phyloP scores from a whole-genome alignment of 2,888 invertebrate species.

The Eupithecia pulchellata region DNA sequence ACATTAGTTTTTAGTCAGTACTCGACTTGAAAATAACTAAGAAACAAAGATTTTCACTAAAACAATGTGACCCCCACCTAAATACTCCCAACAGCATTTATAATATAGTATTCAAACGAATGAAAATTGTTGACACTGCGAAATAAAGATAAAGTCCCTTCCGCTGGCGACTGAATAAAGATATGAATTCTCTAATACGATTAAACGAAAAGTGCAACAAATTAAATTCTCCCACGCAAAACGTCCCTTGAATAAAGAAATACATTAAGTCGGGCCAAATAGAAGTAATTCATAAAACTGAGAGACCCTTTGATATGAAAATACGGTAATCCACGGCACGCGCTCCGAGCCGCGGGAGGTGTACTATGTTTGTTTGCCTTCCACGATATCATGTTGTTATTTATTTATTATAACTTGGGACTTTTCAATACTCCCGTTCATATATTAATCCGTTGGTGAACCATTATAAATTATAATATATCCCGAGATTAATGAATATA shows the following conservation, averaged over 20 bases:
- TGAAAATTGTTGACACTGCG: constrained; percentile 54
- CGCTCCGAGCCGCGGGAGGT: constrained; percentile 71
- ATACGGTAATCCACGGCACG: constrained; percentile 82
- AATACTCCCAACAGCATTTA: not conserved
- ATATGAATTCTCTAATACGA: constrained; percentile 72
- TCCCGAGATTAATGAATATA: constrained; percentile 72
- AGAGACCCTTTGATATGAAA: constrained; percentile 82
- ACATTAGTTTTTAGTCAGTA: not conserved
- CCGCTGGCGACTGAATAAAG: constrained; percentile 57
- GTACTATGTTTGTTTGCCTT: constrained; percentile 72
- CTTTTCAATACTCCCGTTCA: constrained; percentile 75
- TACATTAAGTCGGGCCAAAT: constrained; percentile 73
- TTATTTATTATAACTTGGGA: constrained; percentile 75
- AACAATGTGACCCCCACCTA: not conserved
- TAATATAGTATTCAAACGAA: constrained; percentile 28
- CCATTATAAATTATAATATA: constrained; percentile 76
- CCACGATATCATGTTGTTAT: constrained; percentile 70
- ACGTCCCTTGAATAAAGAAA: constrained; percentile 73
- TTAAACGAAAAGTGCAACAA: constrained; percentile 77
- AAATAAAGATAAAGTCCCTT: constrained; percentile 60
- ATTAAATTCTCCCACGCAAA: constrained; percentile 83
- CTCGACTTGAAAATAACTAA: not conserved
- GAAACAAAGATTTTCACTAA: not conserved
- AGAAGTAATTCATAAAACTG: constrained; percentile 80
- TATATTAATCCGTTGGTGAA: constrained; percentile 66